Evolutionary conservation across 2,797 vertebrate species (phyloP).

Genomic region (Sebastes miniatus): DNA sequence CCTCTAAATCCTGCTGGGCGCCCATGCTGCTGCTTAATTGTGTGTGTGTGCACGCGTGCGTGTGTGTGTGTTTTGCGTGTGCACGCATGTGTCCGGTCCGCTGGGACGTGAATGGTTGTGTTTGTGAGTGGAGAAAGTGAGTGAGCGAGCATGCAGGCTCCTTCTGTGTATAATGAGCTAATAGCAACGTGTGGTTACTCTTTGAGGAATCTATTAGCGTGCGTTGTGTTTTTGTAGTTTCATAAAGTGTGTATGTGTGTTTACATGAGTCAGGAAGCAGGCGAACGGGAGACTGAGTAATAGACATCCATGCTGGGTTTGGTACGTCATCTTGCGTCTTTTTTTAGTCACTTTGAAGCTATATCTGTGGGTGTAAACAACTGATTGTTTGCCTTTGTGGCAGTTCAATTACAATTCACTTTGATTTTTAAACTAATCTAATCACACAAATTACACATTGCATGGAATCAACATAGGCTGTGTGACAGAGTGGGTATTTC

Average conservation of each 20-base stretch:
- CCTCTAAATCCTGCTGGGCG: conserved; percentile 75
- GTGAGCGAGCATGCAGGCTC: conserved; percentile 22
- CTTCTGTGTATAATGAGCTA: conserved; percentile 56
- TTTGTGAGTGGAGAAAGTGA: conserved; percentile 23
- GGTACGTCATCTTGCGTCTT: neutral
- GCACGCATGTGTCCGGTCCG: conserved; percentile 36
- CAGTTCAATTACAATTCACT: conserved; percentile 15
- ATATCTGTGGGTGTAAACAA: neutral
- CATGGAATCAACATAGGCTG: conserved; percentile 13
- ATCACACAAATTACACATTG: conserved; percentile 18
- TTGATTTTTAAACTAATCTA: conserved; percentile 33
- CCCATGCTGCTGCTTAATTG: conserved; percentile 67
- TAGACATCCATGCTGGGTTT: neutral
- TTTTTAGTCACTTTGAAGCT: neutral
- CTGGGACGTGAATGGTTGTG: conserved; percentile 45
- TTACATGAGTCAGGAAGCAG: conserved; percentile 8
- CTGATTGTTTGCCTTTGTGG: neutral
- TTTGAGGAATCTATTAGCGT: conserved; percentile 50
- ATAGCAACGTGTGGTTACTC: conserved; percentile 48
- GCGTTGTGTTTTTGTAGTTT: conserved; percentile 25
- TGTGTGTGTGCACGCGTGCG: conserved; percentile 12
- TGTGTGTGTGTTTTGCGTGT: conserved; percentile 12
- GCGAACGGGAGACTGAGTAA: neutral
- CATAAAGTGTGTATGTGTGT: conserved; percentile 7
- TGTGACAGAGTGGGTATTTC: conserved; percentile 20